A percentile compares a stretch with the other conserved stretches of the same genome.
phyloP scores from a whole-genome alignment of 2,888 invertebrate species.

The Megamerina dolium region DNA sequence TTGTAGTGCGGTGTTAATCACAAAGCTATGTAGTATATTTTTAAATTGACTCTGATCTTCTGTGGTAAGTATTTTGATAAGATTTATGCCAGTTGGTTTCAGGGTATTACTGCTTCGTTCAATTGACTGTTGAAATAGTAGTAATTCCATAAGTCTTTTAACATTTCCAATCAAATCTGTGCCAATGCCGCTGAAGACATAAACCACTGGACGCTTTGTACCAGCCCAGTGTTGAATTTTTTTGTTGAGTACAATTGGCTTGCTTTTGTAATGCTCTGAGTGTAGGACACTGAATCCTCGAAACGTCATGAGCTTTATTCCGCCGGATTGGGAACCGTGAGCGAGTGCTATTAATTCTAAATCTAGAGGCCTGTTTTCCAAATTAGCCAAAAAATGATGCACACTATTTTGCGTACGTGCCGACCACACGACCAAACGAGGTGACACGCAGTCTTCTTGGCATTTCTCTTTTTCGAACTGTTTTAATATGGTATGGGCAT shows the following conservation, averaged over 20 bases:
- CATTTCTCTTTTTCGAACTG: conserved; percentile 48
- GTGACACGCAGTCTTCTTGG: conserved; percentile 57
- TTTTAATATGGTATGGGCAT: conserved; percentile 52
- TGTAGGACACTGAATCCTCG: conserved; percentile 65
- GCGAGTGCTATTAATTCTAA: no score
- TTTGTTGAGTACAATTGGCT: conserved; percentile 43
- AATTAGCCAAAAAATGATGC: conserved; percentile 57
- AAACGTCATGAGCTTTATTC: conserved; percentile 62
- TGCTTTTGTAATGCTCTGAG: conserved; percentile 12
- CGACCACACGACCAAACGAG: conserved; percentile 66
- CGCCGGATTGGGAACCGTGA: no score
- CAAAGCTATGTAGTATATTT: no score
- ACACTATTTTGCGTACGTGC: conserved; percentile 76
- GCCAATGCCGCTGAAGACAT: no score
- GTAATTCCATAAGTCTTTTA: conserved; percentile 64
- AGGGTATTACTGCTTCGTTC: no score
- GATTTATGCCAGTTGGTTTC: no score
- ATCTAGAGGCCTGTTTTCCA: conserved; percentile 57
- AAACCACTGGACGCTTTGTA: no score
- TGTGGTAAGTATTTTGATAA: no score
- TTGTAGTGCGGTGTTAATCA: conserved; percentile 67
- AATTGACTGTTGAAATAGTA: conserved; percentile 69
- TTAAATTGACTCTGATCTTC: no score
- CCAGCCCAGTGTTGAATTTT: no score
- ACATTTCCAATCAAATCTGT: conserved; percentile 83